A percentile compares a stretch with the other conserved stretches of the same genome.
Evolutionary conservation across 2,113 vertebrate genomes (phyloP).

Genomic region (Tor tambroides): DNA sequence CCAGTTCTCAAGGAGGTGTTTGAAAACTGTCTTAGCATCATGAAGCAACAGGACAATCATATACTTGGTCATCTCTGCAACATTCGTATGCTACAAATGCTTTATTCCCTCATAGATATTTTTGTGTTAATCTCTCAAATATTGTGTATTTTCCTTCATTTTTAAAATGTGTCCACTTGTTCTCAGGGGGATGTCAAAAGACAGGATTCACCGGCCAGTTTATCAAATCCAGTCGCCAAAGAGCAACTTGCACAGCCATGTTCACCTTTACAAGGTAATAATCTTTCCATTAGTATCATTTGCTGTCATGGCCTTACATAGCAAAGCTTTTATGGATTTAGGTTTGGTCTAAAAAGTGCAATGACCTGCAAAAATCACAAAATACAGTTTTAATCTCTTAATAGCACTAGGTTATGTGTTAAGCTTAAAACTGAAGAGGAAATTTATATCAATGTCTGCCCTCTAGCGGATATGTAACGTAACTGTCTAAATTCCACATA

Average conservation of each 20-base stretch:
- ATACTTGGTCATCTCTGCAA: conserved; percentile 24
- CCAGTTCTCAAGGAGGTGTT: neutral
- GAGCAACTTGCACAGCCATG: conserved; percentile 50
- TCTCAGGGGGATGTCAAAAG: conserved; percentile 69
- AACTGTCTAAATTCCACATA: neutral
- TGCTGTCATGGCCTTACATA: no score
- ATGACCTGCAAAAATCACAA: neutral
- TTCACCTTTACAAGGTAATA: conserved; percentile 75
- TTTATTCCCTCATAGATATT: neutral
- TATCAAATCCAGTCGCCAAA: conserved; percentile 65
- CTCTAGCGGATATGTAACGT: conserved; percentile 53
- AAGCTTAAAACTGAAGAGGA: no score
- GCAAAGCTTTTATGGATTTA: neutral
- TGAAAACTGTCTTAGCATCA: neutral
- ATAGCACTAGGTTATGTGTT: neutral
- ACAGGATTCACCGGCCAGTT: conserved; percentile 59
- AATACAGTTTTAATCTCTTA: conserved; percentile 6
- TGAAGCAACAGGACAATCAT: neutral
- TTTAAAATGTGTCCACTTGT: conserved; percentile 11
- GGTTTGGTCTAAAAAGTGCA: neutral
- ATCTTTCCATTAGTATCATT: neutral
- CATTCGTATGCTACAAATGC: neutral
- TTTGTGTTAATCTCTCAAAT: neutral
- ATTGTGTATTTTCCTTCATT: no score
- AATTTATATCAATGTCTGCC: conserved; percentile 45